A percentile compares a stretch with the other conserved stretches of the same genome.
phyloP scores from a whole-genome alignment of 2,797 vertebrate species.

The Oophaga sylvatica region DNA sequence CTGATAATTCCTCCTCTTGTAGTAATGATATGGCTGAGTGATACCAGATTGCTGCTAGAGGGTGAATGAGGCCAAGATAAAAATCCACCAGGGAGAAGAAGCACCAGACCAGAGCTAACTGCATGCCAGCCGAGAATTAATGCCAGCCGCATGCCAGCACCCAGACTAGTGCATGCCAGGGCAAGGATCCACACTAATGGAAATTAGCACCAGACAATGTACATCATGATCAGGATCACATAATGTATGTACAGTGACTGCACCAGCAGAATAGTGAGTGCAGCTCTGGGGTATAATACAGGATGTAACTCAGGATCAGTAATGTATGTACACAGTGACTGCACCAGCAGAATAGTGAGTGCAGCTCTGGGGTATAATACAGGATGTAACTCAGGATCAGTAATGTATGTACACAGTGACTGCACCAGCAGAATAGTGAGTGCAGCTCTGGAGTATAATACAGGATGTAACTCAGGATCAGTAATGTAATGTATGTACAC shows the following conservation, averaged over 20 bases:
- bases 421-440: no score
- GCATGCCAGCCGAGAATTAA: background rate
- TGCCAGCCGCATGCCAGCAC: background rate
- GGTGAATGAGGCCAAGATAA: conserved; percentile 14
- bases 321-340: no score
- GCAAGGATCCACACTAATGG: no score
- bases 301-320: no score
- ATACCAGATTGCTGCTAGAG: conserved; percentile 65
- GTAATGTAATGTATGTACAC: no score
- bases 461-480: no score
- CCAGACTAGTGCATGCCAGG: background rate
- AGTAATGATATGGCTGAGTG: conserved; percentile 62
- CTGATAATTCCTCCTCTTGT: conserved; percentile 61
- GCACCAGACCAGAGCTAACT: background rate
- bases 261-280: background rate
- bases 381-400: no score
- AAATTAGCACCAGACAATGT: background rate
- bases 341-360: no score
- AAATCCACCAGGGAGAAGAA: background rate
- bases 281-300: no score
- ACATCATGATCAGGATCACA: background rate
- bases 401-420: no score
- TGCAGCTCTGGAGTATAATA: no score
- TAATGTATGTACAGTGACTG: background rate
- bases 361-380: no score